Percentiles rank a stretch among this genome's conserved stretches.
Evolutionary conservation across 2,113 vertebrate species (phyloP).

Genomic region (Colistium nudipinnis): DNA sequence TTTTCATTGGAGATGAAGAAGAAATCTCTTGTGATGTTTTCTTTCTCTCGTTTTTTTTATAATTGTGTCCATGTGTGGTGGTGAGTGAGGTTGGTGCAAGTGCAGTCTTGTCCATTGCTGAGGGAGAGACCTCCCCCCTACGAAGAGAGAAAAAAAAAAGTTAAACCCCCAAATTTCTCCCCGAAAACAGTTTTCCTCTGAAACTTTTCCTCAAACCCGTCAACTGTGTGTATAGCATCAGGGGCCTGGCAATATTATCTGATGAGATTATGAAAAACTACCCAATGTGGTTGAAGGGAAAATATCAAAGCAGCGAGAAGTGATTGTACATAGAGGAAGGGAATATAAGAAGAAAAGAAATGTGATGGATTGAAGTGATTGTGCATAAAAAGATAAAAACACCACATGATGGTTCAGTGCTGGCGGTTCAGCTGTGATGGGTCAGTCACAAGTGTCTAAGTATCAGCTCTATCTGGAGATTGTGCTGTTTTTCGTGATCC

Average conservation of each 20-base stretch:
- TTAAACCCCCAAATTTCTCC: conserved; percentile 29
- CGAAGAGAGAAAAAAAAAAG: conserved; percentile 17
- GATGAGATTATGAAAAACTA: conserved; percentile 65
- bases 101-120: conserved; percentile 58
- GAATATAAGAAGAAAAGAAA: conserved; percentile 55
- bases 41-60: conserved; percentile 86
- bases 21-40: conserved; percentile 92
- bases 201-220: conserved; percentile 48
- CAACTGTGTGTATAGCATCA: conserved; percentile 57
- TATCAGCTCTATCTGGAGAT: conserved; percentile 34
- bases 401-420: conserved; percentile 18
- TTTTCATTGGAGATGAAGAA: conserved; percentile 93
- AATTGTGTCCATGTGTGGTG: conserved; percentile 82
- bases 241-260: conserved; percentile 52
- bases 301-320: conserved; percentile 40
- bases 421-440: conserved; percentile 30
- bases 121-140: conserved; percentile 26
- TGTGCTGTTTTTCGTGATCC: conserved; percentile 57
- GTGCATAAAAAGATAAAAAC: conserved; percentile 56
- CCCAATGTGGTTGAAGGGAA: conserved; percentile 42
- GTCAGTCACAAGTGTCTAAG: conserved; percentile 24
- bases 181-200: conserved; percentile 44
- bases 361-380: conserved; percentile 70
- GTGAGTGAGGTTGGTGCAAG: conserved; percentile 68
- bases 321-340: conserved; percentile 75